These are phyloP conservation scores for Monodelphis domestica DNA, from an alignment of 2,797 vertebrate genomes.

Conservation along the genomic window DNA sequence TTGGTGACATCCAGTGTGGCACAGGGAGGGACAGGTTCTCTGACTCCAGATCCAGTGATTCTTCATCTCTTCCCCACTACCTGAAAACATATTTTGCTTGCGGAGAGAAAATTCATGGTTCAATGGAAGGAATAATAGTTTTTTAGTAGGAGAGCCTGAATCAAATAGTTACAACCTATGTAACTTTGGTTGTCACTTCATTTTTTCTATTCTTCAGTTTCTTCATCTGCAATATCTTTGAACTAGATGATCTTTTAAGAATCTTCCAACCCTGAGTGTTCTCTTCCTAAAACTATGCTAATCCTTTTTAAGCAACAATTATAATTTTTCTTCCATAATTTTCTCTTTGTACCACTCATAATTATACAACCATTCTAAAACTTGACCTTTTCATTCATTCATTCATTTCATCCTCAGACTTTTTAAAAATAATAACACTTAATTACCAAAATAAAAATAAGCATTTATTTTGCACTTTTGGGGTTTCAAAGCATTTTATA, in stretches of 20 bases:
- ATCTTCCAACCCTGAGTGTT: neutral
- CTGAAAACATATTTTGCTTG: neutral
- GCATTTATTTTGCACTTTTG: neutral
- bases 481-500: neutral
- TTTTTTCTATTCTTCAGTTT: neutral
- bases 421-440: neutral
- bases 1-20: neutral
- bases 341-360: neutral
- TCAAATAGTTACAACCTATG: neutral
- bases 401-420: neutral
- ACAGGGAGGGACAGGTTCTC: neutral
- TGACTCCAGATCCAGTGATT: neutral
- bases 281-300: neutral
- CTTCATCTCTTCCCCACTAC: neutral
- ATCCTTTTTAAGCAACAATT: neutral
- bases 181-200: neutral
- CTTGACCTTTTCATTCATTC: neutral
- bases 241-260: neutral
- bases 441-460: neutral
- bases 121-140: neutral
- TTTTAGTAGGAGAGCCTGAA: neutral
- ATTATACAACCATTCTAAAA: neutral
- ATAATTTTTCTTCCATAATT: neutral
- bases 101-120: neutral
- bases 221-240: neutral